These are phyloP conservation scores for Ernsta delagoae DNA, from an alignment of 2,888 invertebrate species.

Conservation along the genomic window DNA sequence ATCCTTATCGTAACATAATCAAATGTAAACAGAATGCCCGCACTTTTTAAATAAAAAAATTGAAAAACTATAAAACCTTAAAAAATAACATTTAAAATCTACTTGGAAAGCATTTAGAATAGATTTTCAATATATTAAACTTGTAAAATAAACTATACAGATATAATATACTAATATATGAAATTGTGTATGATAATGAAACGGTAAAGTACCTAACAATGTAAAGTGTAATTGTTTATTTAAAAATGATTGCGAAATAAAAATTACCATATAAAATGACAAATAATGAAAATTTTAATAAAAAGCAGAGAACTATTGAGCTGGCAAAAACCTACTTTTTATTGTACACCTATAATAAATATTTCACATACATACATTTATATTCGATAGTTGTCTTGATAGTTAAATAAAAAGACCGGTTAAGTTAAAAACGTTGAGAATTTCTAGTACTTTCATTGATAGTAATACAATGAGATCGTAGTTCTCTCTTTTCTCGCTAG, in stretches of 20 bases:
- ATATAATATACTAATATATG: neutral
- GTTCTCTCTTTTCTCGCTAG: too few relatives aligned
- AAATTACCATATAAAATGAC: neutral
- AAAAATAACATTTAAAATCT: neutral
- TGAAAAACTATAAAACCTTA: neutral
- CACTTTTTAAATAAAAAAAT: neutral
- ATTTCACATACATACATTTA: neutral
- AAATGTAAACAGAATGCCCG: constrained; percentile 1
- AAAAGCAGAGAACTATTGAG: neutral
- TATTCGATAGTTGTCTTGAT: neutral
- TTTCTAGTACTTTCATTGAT: neutral
- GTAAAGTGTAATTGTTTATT: neutral
- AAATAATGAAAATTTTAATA: constrained; percentile 18
- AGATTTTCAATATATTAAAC: neutral
- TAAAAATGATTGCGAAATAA: constrained; percentile 18
- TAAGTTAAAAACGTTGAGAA: neutral
- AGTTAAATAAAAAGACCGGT: neutral
- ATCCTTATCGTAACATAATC: neutral
- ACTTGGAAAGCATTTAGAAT: neutral
- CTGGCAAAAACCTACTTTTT: too few relatives aligned
- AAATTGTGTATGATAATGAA: too few relatives aligned
- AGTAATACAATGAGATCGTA: neutral
- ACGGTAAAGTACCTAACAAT: too few relatives aligned
- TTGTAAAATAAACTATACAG: constrained; percentile 12
- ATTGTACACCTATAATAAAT: neutral